Evolutionary conservation across 2,113 vertebrate species (phyloP).

Genomic region (Sardina pilchardus): DNA sequence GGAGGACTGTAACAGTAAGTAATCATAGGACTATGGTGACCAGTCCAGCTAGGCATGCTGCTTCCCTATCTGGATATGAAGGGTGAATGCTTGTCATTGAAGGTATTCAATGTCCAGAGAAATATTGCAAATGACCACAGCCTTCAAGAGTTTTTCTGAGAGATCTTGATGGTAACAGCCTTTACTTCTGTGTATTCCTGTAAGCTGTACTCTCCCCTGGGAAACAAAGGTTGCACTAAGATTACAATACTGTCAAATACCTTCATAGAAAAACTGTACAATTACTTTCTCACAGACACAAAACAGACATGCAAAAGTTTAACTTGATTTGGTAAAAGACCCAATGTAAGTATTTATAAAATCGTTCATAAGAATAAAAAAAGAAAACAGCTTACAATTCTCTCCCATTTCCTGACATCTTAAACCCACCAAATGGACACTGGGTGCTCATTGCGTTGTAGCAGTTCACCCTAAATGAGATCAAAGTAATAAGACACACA

Average conservation of each 20-base stretch:
- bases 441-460: constrained; percentile 78
- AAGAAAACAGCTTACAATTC: constrained; percentile 79
- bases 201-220: constrained; percentile 84
- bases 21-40: background rate
- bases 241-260: background rate
- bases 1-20: background rate
- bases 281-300: background rate
- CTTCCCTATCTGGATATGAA: background rate
- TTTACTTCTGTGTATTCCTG: constrained; percentile 88
- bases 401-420: constrained; percentile 91
- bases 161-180: constrained; percentile 85
- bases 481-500: background rate
- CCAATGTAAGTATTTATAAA: background rate
- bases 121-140: background rate
- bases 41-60: background rate
- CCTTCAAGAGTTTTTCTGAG: constrained; percentile 83
- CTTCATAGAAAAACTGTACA: background rate
- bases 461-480: constrained; percentile 82
- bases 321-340: background rate
- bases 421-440: constrained; percentile 86
- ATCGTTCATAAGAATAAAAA: background rate
- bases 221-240: constrained; percentile 25
- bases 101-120: background rate
- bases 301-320: background rate
- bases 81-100: background rate